Evolutionary conservation across 1,140 invertebrate genomes (phyloP).

Genomic region (Microplitis mediator): DNA sequence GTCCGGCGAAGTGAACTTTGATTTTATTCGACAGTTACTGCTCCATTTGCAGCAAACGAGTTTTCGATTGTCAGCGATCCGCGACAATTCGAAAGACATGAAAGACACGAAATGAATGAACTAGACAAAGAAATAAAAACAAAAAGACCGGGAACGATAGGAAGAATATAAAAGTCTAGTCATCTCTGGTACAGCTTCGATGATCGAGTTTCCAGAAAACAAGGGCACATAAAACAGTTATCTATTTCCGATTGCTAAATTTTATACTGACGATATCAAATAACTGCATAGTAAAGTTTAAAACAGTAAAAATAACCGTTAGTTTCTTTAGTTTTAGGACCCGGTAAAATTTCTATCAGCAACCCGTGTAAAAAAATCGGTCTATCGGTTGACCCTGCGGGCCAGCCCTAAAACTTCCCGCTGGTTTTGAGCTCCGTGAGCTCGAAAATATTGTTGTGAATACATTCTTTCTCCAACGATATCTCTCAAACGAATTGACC

Average conservation of each 20-base stretch:
- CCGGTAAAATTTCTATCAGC: no score
- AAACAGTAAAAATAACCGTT: no score
- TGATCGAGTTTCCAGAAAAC: not conserved
- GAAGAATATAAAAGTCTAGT: no score
- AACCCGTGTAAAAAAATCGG: no score
- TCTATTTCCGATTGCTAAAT: not conserved
- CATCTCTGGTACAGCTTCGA: not conserved
- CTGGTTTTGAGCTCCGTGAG: no score
- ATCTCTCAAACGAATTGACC: no score
- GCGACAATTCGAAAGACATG: conserved; percentile 1
- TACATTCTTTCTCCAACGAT: no score
- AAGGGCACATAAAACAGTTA: not conserved
- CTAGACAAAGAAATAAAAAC: no score
- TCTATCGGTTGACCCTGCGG: no score
- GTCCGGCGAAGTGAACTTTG: not conserved
- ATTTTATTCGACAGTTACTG: conserved; percentile 21
- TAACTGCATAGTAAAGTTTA: not conserved
- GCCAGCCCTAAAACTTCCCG: no score
- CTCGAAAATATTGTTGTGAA: no score
- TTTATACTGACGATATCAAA: not conserved
- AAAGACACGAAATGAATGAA: not conserved
- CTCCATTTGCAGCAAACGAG: conserved; percentile 15
- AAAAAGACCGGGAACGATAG: not conserved
- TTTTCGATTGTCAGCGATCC: conserved; percentile 15
- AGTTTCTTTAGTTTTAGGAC: no score